A percentile compares a stretch with the other conserved stretches of the same genome.
These are phyloP conservation scores for Melanostoma scalare DNA, from an alignment of 2,888 invertebrate genomes.

Conservation along the genomic window DNA sequence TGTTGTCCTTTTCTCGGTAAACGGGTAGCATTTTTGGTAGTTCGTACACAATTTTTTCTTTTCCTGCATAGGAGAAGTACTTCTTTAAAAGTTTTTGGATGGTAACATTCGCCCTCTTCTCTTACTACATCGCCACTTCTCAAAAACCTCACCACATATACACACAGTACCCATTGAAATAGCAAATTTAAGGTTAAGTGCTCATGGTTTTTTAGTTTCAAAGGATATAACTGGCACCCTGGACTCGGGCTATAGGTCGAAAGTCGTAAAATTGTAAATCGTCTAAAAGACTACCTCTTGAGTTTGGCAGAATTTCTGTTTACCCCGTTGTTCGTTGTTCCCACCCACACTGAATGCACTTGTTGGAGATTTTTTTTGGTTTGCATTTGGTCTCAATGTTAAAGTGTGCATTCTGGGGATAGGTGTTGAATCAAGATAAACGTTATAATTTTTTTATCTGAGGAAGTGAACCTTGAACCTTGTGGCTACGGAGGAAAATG, in stretches of 20 bases:
- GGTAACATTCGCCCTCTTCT: conserved; percentile 41
- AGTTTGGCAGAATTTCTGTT: conserved; percentile 18
- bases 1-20: conserved; percentile 45
- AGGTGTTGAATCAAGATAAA: too few relatives aligned
- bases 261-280: conserved; percentile 62
- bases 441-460: too few relatives aligned
- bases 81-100: conserved; percentile 26
- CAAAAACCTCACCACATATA: conserved; percentile 15
- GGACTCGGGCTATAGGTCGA: conserved; percentile 45
- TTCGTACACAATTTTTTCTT: conserved; percentile 33
- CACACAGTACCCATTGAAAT: conserved; percentile 5
- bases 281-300: conserved; percentile 47
- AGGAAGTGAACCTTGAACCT: too few relatives aligned
- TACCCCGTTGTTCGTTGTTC: neutral
- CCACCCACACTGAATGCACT: too few relatives aligned
- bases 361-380: too few relatives aligned
- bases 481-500: neutral
- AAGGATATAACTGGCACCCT: neutral
- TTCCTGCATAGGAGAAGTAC: conserved; percentile 48
- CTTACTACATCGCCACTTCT: conserved; percentile 47
- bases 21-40: neutral
- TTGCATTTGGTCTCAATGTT: too few relatives aligned
- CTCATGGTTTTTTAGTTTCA: conserved; percentile 34
- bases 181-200: conserved; percentile 44
- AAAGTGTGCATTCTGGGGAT: too few relatives aligned